Conservation (phyloP, 2,888 invertebrate species). For the Gymnocheta viridis region DNA sequence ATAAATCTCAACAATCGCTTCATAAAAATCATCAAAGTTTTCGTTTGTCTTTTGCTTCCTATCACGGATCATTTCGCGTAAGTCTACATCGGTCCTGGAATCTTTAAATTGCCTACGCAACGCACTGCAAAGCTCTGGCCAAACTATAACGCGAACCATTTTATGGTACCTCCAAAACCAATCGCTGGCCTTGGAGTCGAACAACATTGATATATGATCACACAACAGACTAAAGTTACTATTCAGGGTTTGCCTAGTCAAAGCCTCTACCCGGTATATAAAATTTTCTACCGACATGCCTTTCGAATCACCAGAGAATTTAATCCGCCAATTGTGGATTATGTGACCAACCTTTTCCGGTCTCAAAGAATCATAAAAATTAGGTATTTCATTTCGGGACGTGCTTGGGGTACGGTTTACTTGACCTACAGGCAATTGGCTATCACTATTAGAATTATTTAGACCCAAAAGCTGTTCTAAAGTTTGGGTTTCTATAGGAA, state of each 20-base stretch:
- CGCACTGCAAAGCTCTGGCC: no score
- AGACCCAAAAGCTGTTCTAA: not conserved
- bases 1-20: not conserved
- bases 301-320: not conserved
- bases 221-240: no score
- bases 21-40: constrained; percentile 4
- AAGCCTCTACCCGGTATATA: not conserved
- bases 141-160: no score
- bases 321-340: not conserved
- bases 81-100: no score
- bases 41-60: not conserved
- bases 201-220: no score
- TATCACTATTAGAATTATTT: not conserved
- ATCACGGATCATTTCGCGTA: no score
- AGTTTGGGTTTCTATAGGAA: not conserved
- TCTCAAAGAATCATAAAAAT: not conserved
- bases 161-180: no score
- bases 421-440: not conserved
- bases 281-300: not conserved
- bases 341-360: not conserved
- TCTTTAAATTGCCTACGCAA: no score
- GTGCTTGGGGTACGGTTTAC: no score
- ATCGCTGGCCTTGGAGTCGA: no score
- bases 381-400: not conserved
- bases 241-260: not conserved